Conservation (phyloP, 2,113 vertebrate genomes). For the Rhineura floridana region DNA sequence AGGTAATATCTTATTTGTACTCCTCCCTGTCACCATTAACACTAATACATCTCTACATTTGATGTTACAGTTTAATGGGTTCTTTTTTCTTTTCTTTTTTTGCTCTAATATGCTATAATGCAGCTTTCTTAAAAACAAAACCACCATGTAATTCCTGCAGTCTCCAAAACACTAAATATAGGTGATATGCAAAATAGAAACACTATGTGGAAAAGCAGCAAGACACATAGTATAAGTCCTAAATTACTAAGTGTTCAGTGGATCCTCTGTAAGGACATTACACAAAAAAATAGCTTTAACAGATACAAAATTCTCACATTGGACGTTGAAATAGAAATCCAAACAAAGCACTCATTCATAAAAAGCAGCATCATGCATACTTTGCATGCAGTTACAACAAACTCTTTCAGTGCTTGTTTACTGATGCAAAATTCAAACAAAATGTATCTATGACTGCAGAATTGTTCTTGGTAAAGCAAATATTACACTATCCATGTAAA, state of each 20-base stretch:
- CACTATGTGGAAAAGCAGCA: not conserved
- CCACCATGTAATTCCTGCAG: not conserved
- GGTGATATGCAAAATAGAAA: not conserved
- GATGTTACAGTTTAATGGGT: not conserved
- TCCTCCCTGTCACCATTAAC: not conserved
- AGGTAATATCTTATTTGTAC: not conserved
- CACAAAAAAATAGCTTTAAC: not conserved
- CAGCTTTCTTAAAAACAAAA: not conserved
- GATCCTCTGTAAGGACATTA: not conserved
- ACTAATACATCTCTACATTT: not conserved
- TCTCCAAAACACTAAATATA: not conserved
- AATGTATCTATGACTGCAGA: not conserved
- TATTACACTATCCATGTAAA: not conserved
- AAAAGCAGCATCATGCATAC: not conserved
- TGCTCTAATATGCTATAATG: not conserved
- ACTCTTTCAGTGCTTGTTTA: not conserved
- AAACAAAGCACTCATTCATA: not conserved
- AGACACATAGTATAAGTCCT: not conserved
- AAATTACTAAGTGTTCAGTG: slow-evolving; percentile 11
- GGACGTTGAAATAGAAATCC: not conserved
- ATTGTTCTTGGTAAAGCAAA: not conserved
- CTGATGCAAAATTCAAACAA: not conserved
- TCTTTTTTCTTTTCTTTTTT: not conserved
- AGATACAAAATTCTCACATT: not conserved
- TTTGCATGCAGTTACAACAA: not conserved